Conservation (phyloP, 2,113 vertebrate genomes). For the Aphelocoma coerulescens region DNA sequence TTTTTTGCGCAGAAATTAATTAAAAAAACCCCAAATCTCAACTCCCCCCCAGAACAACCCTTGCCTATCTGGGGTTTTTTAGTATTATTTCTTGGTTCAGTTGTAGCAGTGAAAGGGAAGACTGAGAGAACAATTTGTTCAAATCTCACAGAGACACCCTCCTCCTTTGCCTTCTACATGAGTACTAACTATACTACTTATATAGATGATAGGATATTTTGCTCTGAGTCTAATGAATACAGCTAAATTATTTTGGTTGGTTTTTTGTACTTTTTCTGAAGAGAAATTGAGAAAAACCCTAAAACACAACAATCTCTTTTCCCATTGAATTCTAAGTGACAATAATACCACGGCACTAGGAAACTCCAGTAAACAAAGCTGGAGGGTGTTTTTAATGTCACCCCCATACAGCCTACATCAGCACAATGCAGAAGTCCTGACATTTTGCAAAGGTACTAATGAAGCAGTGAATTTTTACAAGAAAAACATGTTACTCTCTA, state of each 20-base stretch:
- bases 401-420: background rate
- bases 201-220: background rate
- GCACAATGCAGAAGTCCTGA: background rate
- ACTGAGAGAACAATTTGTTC: background rate
- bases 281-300: background rate
- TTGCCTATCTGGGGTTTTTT: background rate
- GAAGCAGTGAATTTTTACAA: background rate
- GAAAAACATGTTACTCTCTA: background rate
- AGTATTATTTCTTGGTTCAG: background rate
- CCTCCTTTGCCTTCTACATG: background rate
- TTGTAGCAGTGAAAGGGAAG: background rate
- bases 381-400: background rate
- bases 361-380: background rate
- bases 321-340: background rate
- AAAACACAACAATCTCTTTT: background rate
- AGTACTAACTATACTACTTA: background rate
- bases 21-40: background rate
- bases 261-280: background rate
- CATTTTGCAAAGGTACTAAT: background rate
- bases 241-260: background rate
- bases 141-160: background rate
- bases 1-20: background rate
- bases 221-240: background rate
- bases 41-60: accelerated
- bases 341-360: background rate